phyloP scores from a whole-genome alignment of 2,888 invertebrate genomes.

The Andricus curvator region DNA sequence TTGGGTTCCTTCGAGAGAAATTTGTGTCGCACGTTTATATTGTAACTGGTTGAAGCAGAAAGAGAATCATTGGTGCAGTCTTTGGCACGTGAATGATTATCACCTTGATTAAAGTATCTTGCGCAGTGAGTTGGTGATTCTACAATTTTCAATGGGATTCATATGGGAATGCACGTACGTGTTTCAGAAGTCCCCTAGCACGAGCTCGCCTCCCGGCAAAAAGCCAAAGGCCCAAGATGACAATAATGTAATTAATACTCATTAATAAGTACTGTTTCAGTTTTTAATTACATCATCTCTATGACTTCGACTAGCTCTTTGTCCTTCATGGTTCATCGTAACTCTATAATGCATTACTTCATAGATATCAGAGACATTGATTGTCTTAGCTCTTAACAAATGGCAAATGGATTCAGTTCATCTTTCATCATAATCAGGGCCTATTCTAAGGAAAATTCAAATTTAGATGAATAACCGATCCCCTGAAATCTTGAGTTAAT shows the following conservation, averaged over 20 bases:
- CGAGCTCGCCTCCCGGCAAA: conserved; percentile 77
- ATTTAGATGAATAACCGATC: background rate
- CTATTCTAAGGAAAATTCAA: background rate
- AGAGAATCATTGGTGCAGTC: background rate
- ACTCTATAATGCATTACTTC: conserved; percentile 36
- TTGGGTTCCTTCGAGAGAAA: conserved; percentile 12
- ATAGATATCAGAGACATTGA: conserved; percentile 11
- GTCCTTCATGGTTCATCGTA: conserved; percentile 42
- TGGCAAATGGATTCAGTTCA: conserved; percentile 55
- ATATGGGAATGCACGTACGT: conserved; percentile 73
- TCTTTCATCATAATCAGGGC: conserved; percentile 47
- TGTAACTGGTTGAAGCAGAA: conserved; percentile 14
- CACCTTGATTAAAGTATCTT: background rate
- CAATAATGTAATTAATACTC: conserved; percentile 77
- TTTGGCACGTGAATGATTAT: conserved; percentile 11
- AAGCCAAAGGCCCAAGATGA: conserved; percentile 76
- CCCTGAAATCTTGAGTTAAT: too few species aligned
- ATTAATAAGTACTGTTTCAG: conserved; percentile 74
- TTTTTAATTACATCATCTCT: conserved; percentile 56
- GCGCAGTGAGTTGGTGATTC: conserved; percentile 8
- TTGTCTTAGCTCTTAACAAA: conserved; percentile 50
- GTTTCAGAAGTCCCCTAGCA: conserved; percentile 77
- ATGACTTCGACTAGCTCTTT: conserved; percentile 50
- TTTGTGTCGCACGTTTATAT: conserved; percentile 26
- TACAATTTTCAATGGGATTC: conserved; percentile 60